phyloP scores from a whole-genome alignment of 2,113 vertebrate genomes.

The Orycteropus afer region DNA sequence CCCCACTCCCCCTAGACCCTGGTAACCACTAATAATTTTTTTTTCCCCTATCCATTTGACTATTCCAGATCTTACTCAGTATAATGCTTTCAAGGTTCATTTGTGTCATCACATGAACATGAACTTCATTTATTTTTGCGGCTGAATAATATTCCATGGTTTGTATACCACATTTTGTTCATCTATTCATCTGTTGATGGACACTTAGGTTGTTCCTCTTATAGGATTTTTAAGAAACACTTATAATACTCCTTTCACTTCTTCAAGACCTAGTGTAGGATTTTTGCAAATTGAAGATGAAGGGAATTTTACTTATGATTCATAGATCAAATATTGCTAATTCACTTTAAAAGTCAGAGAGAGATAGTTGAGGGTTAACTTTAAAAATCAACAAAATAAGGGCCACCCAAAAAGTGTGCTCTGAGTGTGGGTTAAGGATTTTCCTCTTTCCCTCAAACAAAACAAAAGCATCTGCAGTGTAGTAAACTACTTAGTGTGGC shows the following conservation, averaged over 20 bases:
- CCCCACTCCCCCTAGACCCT: too few species aligned
- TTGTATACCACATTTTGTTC: too few species aligned
- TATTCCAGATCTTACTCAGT: too few species aligned
- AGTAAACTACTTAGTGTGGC: too few species aligned
- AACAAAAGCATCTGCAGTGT: too few species aligned
- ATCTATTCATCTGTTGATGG: too few species aligned
- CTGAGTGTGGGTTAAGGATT: not conserved
- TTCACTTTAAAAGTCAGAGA: slow-evolving; percentile 7
- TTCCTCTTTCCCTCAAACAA: not conserved
- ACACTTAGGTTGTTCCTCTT: not conserved
- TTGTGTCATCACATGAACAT: too few species aligned
- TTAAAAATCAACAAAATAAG: not conserved
- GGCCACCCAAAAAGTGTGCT: not conserved
- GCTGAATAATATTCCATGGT: too few species aligned
- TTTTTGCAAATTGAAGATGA: not conserved
- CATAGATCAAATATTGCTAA: not conserved
- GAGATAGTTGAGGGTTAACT: not conserved
- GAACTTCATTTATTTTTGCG: too few species aligned
- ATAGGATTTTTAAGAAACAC: not conserved
- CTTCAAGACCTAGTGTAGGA: not conserved
- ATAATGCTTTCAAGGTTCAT: too few species aligned
- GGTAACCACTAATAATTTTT: too few species aligned
- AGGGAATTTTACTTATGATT: not conserved
- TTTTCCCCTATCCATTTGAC: too few species aligned
- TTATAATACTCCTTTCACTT: not conserved